Conservation (phyloP, 2,888 invertebrate species). For the Drosophila neonasuta region DNA sequence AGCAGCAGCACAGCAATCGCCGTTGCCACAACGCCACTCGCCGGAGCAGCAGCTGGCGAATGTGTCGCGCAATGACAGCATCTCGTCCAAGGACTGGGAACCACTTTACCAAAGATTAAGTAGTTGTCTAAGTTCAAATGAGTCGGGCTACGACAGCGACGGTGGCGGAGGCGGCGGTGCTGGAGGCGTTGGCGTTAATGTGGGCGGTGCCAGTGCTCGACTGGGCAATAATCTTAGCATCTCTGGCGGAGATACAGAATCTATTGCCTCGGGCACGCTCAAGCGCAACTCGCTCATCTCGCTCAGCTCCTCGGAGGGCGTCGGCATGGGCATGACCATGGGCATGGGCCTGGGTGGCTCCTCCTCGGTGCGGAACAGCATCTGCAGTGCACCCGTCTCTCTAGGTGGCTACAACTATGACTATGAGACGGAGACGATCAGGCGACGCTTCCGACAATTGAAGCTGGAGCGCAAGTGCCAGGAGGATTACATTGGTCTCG, state of each 20-base stretch:
- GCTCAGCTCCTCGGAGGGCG: conserved; percentile 78
- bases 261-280: conserved; percentile 80
- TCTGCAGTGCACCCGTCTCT: conserved; percentile 81
- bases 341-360: conserved; percentile 33
- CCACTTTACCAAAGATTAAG: conserved; percentile 86
- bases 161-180: conserved; percentile 87
- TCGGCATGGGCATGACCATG: conserved; percentile 62
- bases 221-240: conserved; percentile 80
- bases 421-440: conserved; percentile 84
- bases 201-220: conserved; percentile 68
- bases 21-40: conserved; percentile 75
- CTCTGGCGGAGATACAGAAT: conserved; percentile 81
- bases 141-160: conserved; percentile 92
- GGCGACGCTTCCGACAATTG: conserved; percentile 86
- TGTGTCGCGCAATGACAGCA: conserved; percentile 84
- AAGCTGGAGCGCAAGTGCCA: conserved; percentile 86
- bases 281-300: conserved; percentile 81
- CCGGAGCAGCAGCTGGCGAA: conserved; percentile 78
- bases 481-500: conserved; percentile 88
- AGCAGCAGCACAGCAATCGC: conserved; percentile 58
- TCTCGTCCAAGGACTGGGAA: conserved; percentile 84
- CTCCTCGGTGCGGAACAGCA: conserved; percentile 62
- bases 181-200: conserved; percentile 81
- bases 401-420: conserved; percentile 82
- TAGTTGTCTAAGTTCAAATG: conserved; percentile 91